phyloP scores from a whole-genome alignment of 2,113 vertebrate species.

The Empidonax traillii region DNA sequence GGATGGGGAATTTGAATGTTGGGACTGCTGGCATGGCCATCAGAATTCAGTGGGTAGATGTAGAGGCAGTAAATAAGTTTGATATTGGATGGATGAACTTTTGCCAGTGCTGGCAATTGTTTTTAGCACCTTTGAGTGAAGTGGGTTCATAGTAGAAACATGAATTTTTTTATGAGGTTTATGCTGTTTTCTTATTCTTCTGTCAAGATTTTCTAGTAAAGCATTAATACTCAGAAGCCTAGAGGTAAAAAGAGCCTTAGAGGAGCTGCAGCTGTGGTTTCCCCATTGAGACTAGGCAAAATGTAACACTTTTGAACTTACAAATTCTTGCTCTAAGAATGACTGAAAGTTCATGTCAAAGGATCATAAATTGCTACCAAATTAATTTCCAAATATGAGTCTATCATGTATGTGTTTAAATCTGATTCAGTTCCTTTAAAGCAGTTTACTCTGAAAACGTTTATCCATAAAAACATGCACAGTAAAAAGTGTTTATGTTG shows the following conservation, averaged over 20 bases:
- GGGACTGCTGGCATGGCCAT: not conserved
- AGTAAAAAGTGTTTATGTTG: constrained; percentile 17
- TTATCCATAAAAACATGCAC: not conserved
- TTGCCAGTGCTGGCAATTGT: not conserved
- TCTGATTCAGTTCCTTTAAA: not conserved
- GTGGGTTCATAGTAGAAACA: not conserved
- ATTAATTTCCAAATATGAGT: constrained; percentile 1
- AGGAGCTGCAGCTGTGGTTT: not conserved
- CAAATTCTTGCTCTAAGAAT: not conserved
- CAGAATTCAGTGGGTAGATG: not conserved
- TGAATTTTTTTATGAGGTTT: not conserved
- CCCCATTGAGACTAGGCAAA: not conserved
- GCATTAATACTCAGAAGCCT: not conserved
- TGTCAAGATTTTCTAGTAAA: constrained; percentile 7
- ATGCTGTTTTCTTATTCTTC: not conserved
- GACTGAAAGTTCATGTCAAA: not conserved
- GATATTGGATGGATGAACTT: not conserved
- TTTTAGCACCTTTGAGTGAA: not conserved
- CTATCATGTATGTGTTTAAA: not conserved
- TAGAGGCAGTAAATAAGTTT: not conserved
- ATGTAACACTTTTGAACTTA: not conserved
- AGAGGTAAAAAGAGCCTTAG: not conserved
- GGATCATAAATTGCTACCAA: not conserved
- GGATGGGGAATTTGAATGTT: not conserved
- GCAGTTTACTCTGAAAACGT: not conserved